These are phyloP conservation scores for Cliona cf. orientalis DNA, from an alignment of 37 sponge, comb jelly and placozoan species.

Conservation along the genomic window DNA sequence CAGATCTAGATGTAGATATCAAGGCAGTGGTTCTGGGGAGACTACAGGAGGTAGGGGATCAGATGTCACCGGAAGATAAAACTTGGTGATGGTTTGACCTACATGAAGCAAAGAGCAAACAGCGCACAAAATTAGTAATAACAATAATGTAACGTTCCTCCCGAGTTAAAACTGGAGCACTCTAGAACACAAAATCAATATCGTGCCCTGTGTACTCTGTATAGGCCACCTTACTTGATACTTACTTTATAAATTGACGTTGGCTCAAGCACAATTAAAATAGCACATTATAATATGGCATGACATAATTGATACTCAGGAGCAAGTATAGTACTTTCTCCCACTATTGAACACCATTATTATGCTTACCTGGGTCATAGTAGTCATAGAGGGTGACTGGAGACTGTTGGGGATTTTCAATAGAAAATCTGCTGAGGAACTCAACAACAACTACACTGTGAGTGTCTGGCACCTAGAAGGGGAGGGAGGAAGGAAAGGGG, in stretches of 20 bases:
- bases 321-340: no score
- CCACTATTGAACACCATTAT: no score
- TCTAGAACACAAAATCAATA: no score
- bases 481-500: background rate
- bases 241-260: no score
- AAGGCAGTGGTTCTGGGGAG: background rate
- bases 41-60: background rate
- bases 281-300: no score
- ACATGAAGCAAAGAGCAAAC: background rate
- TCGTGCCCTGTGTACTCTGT: no score
- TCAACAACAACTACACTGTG: slow-evolving; percentile 3
- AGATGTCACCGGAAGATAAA: slow-evolving; percentile 1
- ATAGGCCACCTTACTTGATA: no score
- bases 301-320: no score
- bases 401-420: slow-evolving; percentile 36
- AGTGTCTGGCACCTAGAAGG: background rate
- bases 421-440: slow-evolving; percentile 19
- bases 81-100: slow-evolving; percentile 28
- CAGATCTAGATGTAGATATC: no score
- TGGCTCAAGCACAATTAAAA: no score
- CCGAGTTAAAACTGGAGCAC: background rate
- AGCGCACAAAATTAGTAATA: background rate
- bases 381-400: slow-evolving; percentile 71
- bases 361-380: slow-evolving; percentile 61
- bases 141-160: background rate